Evolutionary conservation across 2,113 vertebrate species (phyloP).

Genomic region (Cyanocitta stelleri): DNA sequence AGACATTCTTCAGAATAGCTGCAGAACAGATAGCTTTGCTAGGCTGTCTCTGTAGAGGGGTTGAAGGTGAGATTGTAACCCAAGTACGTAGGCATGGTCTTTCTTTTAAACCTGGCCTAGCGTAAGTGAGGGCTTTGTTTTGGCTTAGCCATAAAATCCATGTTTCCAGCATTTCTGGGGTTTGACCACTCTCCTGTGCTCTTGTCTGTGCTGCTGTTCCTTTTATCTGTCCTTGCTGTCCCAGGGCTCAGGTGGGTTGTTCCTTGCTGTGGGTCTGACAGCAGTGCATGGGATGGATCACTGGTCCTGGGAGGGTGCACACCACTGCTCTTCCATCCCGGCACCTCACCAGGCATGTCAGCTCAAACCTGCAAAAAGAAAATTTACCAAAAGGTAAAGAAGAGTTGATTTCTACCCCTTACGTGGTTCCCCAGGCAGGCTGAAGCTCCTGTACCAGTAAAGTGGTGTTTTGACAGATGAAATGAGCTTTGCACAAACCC

Average conservation of each 20-base stretch:
- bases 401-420: not conserved
- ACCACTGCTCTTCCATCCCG: not conserved
- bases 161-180: not conserved
- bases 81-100: not conserved
- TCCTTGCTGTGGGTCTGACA: not conserved
- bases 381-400: not conserved
- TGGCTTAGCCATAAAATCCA: not conserved
- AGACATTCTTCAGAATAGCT: slow-evolving; percentile 45
- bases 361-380: not conserved
- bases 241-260: not conserved
- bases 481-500: not conserved
- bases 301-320: not conserved
- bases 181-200: not conserved
- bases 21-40: not conserved
- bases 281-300: rapidly evolving
- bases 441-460: not conserved
- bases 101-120: not conserved
- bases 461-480: not conserved
- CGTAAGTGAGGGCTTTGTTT: not conserved
- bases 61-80: not conserved
- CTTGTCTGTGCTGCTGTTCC: not conserved
- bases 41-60: not conserved
- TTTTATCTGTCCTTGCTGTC: not conserved
- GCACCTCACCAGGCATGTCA: rapidly evolving
- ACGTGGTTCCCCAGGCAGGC: rapidly evolving